Evolutionary conservation across 2,113 vertebrate genomes (phyloP).

Genomic region (Myotis yumanensis): DNA sequence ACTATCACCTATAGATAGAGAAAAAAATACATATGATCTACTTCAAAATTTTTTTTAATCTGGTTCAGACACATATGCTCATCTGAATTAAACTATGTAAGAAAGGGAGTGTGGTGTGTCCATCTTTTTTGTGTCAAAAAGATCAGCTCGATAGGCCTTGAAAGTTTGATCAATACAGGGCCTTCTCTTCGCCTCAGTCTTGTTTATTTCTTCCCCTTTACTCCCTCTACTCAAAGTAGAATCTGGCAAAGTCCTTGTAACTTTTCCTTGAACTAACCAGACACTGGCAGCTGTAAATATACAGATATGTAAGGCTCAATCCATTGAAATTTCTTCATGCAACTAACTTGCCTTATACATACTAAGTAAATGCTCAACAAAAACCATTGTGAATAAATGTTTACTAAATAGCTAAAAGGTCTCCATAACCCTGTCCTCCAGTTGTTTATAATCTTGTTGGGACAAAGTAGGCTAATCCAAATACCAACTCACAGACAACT

Average conservation of each 20-base stretch:
- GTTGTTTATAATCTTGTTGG: background rate
- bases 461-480: background rate
- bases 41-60: background rate
- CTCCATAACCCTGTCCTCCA: background rate
- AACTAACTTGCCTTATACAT: conserved; percentile 5
- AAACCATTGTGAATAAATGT: background rate
- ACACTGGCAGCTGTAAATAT: background rate
- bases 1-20: conserved; percentile 87
- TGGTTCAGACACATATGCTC: background rate
- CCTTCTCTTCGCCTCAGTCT: background rate
- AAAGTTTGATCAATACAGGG: background rate
- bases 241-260: conserved; percentile 18
- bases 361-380: conserved; percentile 38
- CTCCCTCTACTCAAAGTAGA: conserved; percentile 2
- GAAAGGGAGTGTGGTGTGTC: background rate
- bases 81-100: background rate
- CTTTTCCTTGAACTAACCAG: conserved; percentile 25
- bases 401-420: conserved; percentile 8
- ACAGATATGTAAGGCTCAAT: background rate
- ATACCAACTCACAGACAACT: background rate
- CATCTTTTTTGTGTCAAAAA: background rate
- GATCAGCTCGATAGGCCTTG: background rate
- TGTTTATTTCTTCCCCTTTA: background rate
- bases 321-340: conserved; percentile 29
- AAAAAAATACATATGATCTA: background rate